These are phyloP conservation scores for Steinernema carpocapsae DNA, from an alignment of 2,888 invertebrate species.

Conservation along the genomic window DNA sequence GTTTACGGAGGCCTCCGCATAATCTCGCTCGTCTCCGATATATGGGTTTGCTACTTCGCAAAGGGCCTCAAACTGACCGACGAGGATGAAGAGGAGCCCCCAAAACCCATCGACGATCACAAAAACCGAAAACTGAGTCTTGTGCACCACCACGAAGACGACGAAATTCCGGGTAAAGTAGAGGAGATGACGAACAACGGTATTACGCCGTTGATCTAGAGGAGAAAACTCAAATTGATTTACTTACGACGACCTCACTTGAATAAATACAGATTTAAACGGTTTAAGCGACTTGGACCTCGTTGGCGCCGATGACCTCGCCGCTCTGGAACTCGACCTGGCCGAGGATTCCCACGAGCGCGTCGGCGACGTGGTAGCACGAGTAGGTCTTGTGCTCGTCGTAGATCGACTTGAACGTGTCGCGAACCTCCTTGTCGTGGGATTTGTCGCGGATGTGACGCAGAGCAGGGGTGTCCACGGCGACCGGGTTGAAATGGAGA, in stretches of 20 bases:
- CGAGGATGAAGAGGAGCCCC: constrained; percentile 45
- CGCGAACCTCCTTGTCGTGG: constrained; percentile 31
- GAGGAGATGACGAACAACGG: constrained; percentile 21
- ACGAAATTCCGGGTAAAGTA: not conserved
- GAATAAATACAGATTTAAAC: not conserved
- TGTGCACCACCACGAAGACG: constrained; percentile 30
- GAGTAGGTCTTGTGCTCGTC: constrained; percentile 29
- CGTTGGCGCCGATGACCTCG: constrained; percentile 30
- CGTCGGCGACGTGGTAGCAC: constrained; percentile 19
- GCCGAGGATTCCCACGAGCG: constrained; percentile 29
- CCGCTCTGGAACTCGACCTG: constrained; percentile 27
- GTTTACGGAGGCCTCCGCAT: constrained; percentile 64
- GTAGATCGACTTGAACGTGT: constrained; percentile 31
- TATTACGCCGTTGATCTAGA: not conserved
- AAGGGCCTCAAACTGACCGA: constrained; percentile 63
- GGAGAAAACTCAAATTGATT: constrained; percentile 11
- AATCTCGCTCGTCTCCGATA: constrained; percentile 64
- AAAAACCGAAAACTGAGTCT: constrained; percentile 23
- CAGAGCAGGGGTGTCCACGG: constrained; percentile 36
- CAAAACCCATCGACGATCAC: not conserved
- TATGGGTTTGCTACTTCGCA: constrained; percentile 66
- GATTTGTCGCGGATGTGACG: constrained; percentile 29
- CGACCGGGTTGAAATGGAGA: constrained; percentile 38
- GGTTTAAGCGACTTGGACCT: constrained; percentile 14
- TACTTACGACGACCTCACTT: constrained; percentile 8